Evolutionary conservation across 2,113 vertebrate species (phyloP), one percentile per base, ranked within the genome.

Genomic region (Bettongia penicillata): DNA sequence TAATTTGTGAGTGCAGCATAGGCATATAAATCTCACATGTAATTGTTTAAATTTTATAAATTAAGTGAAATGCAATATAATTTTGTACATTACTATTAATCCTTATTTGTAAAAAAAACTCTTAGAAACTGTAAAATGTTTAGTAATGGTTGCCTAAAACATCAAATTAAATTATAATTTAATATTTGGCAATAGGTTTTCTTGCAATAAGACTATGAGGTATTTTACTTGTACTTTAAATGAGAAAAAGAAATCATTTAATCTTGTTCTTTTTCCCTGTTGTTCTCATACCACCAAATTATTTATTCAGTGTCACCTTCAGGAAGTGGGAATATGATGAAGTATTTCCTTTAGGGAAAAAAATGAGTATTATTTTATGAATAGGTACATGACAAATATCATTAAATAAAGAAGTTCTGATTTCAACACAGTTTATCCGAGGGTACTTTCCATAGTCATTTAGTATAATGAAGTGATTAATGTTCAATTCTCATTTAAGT

Each of bases 161-260:
- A 26, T 53, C 4, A 53, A n/a, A 50, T 77, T 89, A 96, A 93
- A 90, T 77, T 93, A 48, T 43, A 31, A 57, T 55, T 91, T 89
- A 6, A 53, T 47, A 31, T 53, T 93, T 93, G 49, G 12, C 51
- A 47, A 16, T 16, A 51, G 90, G 43, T 95, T 95, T 93, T 96
- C 25, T n/a, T 95, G 43, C 2, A 28, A 26, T 92, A 94, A 53
- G 84, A 0, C n/a, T 68, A 37, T 89, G n/a, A 94, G 89, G n/a
- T 95, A 93, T 96, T 90, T 55, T 61, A 14, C 52, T 53, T 96
- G 52, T 6, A 96, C 43, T 16, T 96, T 94, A 68, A 91, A 28
- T 84, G 84, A 92, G 16, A 93, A 93, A 95, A 94, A 47, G 3
- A 8, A 94, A 43, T 61, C 22, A 3, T n/a, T 91, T 91, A 23